phyloP scores from a whole-genome alignment of 2,797 vertebrate genomes.

The Rhinichthys osculus region DNA sequence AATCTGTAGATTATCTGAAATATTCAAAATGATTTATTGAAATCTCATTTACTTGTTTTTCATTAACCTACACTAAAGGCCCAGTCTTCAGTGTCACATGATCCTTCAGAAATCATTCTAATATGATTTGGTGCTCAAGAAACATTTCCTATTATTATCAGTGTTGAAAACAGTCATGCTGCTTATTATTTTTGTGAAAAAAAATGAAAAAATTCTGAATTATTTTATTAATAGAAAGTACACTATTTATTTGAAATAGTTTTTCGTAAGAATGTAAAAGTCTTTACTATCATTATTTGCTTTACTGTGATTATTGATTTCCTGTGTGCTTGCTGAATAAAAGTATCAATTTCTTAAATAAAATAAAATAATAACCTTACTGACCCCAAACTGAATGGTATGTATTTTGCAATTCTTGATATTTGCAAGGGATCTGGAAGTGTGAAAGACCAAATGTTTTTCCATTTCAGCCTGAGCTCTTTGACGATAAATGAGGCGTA shows the following conservation, averaged over 20 bases:
- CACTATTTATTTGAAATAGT: background rate
- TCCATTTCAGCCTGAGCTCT: background rate
- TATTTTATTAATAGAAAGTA: background rate
- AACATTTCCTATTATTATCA: background rate
- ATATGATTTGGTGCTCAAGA: background rate
- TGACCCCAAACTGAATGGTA: background rate
- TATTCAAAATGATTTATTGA: background rate
- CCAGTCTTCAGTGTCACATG: too few relatives aligned
- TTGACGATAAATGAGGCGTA: background rate
- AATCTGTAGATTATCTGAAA: background rate
- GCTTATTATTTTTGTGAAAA: background rate
- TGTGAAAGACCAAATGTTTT: background rate
- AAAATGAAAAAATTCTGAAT: background rate
- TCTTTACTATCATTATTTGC: background rate
- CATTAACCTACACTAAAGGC: background rate
- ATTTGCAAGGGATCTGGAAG: background rate
- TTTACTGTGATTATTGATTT: conserved; percentile 16
- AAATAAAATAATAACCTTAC: background rate
- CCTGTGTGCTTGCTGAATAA: background rate
- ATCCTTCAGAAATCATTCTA: background rate
- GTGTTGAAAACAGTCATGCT: background rate
- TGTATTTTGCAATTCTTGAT: background rate
- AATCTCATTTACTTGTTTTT: background rate
- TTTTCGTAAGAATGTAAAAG: background rate
- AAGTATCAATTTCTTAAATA: background rate